Evolutionary conservation across 2,888 invertebrate species (phyloP).

Genomic region (Drosophila meridiana): DNA sequence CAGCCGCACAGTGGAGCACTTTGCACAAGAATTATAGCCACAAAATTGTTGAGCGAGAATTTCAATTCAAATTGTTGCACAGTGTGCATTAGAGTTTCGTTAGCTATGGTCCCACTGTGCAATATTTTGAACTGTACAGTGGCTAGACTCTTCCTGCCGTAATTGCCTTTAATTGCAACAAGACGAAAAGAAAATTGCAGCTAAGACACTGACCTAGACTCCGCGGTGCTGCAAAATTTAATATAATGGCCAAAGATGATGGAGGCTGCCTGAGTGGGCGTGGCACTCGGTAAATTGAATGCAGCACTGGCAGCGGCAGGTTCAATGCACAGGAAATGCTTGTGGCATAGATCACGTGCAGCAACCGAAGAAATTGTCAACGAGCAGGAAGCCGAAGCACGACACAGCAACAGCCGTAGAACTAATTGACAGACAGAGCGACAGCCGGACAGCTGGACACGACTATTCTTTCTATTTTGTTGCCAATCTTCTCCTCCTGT

Average conservation of each 20-base stretch:
- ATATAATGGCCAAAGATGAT: conserved; percentile 54
- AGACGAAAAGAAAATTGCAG: conserved; percentile 68
- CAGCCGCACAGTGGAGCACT: conserved; percentile 6
- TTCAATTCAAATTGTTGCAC: neutral
- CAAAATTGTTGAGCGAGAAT: neutral
- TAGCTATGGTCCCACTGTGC: neutral
- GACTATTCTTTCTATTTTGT: conserved; percentile 15
- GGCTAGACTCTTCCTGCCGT: conserved; percentile 57
- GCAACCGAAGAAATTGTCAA: conserved; percentile 60
- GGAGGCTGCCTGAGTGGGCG: conserved; percentile 37
- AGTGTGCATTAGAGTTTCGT: conserved; percentile 6
- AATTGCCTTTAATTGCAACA: conserved; percentile 83
- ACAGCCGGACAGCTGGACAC: conserved; percentile 58
- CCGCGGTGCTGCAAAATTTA: conserved; percentile 57
- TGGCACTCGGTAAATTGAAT: conserved; percentile 41
- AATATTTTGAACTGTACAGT: neutral
- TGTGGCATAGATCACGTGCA: conserved; percentile 60
- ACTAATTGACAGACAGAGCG: conserved; percentile 81
- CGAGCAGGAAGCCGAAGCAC: conserved; percentile 53
- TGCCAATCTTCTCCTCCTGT: conserved; percentile 14
- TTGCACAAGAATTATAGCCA: neutral
- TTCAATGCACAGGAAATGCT: conserved; percentile 65
- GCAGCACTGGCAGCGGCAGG: conserved; percentile 26
- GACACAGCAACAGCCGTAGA: conserved; percentile 24
- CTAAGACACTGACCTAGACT: conserved; percentile 83